phyloP scores from a whole-genome alignment of 2,797 vertebrate genomes.

The Sebastes steindachneri region DNA sequence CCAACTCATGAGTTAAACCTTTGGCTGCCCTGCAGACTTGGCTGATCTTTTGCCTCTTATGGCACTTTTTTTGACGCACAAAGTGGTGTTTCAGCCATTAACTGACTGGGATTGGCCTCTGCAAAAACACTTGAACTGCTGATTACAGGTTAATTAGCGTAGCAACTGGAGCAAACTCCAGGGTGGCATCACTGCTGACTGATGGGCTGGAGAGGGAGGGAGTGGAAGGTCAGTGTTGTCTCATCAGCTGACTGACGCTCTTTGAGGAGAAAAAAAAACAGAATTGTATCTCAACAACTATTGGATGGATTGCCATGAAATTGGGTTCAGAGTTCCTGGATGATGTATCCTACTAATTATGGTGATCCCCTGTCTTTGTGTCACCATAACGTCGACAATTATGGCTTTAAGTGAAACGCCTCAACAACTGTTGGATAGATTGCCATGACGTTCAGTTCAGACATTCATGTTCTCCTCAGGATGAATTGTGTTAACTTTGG shows the following conservation, averaged over 20 bases:
- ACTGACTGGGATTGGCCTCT: not conserved
- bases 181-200: not conserved
- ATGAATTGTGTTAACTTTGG: not conserved
- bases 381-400: not conserved
- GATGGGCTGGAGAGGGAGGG: not conserved
- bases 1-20: slow-evolving; percentile 2
- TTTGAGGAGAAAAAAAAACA: not conserved
- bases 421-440: not conserved
- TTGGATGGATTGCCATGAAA: not conserved
- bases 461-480: not conserved
- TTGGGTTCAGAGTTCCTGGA: not conserved
- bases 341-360: not conserved
- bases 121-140: slow-evolving; percentile 32
- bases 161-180: not conserved
- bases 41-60: slow-evolving; percentile 6
- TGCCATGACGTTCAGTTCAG: not conserved
- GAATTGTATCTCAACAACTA: not conserved
- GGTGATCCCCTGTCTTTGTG: not conserved
- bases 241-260: not conserved
- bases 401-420: not conserved
- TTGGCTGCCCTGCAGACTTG: slow-evolving; percentile 15
- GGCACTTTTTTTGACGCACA: not conserved
- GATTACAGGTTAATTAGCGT: slow-evolving; percentile 20
- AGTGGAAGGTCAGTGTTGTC: not conserved
- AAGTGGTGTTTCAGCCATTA: slow-evolving; percentile 14